Conservation (phyloP, 2,113 vertebrate species). For the Promerops cafer region DNA sequence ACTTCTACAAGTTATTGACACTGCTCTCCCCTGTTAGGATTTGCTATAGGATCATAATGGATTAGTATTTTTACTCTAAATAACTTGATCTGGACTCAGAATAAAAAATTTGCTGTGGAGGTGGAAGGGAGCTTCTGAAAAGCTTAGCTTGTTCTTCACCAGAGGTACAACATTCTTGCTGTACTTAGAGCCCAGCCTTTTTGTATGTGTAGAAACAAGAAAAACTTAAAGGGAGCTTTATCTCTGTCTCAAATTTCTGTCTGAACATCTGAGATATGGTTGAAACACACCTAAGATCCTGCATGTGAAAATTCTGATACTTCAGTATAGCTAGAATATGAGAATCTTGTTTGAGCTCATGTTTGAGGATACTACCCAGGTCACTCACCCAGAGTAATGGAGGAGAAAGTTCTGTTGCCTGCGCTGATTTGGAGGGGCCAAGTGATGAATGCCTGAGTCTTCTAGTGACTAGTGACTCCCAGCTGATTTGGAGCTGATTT, state of each 20-base stretch:
- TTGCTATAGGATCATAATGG: not conserved
- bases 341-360: not conserved
- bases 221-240: not conserved
- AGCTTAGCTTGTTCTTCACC: not conserved
- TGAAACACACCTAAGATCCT: not conserved
- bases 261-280: not conserved
- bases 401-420: not conserved
- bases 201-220: not conserved
- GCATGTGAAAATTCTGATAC: not conserved
- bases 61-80: not conserved
- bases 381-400: not conserved
- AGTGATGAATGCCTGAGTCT: not conserved
- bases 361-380: not conserved
- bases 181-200: not conserved
- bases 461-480: not conserved
- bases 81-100: not conserved
- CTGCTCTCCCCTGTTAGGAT: not conserved
- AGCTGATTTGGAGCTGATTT: not conserved
- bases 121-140: not conserved
- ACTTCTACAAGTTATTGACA: accelerated
- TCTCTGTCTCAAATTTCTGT: not conserved
- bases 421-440: not conserved
- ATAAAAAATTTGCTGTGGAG: not conserved
- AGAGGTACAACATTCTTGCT: not conserved
- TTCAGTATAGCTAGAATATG: not conserved